A percentile compares a stretch with the other conserved stretches of the same genome.
phyloP scores from a whole-genome alignment of 2,797 vertebrate genomes.

The Neoniphon sammara region DNA sequence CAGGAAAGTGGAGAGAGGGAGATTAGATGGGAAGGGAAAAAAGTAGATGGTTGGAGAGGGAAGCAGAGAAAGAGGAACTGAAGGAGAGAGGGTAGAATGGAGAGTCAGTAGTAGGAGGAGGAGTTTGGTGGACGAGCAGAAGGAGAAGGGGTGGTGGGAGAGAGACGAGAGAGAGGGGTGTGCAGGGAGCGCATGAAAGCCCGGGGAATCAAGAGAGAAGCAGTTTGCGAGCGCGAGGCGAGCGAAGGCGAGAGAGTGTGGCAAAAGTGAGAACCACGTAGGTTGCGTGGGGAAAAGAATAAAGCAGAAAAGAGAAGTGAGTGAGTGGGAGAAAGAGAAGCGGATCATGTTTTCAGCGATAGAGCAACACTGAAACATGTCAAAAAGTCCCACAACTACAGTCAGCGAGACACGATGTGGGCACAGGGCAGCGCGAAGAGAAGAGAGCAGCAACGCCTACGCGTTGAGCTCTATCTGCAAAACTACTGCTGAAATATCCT shows the following conservation, averaged over 20 bases:
- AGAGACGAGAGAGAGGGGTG: constrained; percentile 6
- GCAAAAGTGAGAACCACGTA: constrained; percentile 59
- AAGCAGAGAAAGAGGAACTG: background rate
- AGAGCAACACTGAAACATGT: constrained; percentile 70
- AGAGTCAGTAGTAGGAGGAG: too few relatives aligned
- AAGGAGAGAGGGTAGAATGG: constrained; percentile 17
- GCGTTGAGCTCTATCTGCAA: constrained; percentile 67
- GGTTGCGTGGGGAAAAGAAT: constrained; percentile 54
- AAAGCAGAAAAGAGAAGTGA: constrained; percentile 69
- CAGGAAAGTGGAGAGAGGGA: constrained; percentile 3
- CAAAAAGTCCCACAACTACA: constrained; percentile 74
- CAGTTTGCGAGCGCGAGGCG: constrained; percentile 49
- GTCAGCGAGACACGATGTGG: constrained; percentile 76
- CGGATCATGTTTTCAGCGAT: constrained; percentile 66
- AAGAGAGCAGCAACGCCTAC: constrained; percentile 73
- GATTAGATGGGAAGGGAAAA: background rate
- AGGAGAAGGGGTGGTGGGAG: constrained; percentile 30
- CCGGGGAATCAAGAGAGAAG: constrained; percentile 39
- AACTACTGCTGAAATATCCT: constrained; percentile 68
- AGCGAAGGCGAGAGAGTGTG: constrained; percentile 60
- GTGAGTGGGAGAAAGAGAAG: constrained; percentile 72
- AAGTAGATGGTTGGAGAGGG: too few relatives aligned
- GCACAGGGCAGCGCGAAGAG: constrained; percentile 74
- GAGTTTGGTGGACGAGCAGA: constrained; percentile 40
- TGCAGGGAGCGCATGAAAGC: constrained; percentile 37